Evolutionary conservation across 2,888 invertebrate species (phyloP).

Genomic region (Meganola albula): DNA sequence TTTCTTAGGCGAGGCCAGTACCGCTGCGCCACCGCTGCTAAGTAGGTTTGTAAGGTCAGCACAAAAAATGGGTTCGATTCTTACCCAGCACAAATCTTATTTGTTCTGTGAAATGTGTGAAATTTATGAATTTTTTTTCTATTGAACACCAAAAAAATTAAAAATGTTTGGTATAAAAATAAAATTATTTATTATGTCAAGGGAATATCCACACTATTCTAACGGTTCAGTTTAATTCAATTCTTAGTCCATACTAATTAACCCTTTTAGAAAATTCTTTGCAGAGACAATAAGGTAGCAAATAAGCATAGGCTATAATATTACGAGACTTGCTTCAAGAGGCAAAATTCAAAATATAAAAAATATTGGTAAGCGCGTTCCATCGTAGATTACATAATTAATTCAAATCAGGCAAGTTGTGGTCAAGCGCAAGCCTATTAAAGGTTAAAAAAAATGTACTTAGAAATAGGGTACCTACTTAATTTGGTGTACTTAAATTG

Average conservation of each 20-base stretch:
- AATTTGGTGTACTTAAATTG: too few relatives aligned
- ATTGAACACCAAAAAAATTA: background rate
- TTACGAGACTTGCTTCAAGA: constrained; percentile 23
- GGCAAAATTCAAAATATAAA: constrained; percentile 6
- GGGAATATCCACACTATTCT: constrained; percentile 35
- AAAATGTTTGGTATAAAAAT: background rate
- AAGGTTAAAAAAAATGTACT: too few relatives aligned
- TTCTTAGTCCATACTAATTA: constrained; percentile 67
- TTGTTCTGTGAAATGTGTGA: background rate
- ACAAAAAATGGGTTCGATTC: background rate
- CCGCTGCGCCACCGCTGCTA: too few relatives aligned
- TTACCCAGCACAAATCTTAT: background rate
- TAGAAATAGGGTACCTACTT: too few relatives aligned
- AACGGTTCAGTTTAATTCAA: constrained; percentile 57
- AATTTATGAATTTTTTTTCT: too few relatives aligned
- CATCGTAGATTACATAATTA: too few relatives aligned
- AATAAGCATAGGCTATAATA: constrained; percentile 46
- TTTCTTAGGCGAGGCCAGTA: too few relatives aligned
- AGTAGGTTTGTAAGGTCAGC: too few relatives aligned
- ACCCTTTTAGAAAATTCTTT: constrained; percentile 67
- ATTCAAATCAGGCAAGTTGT: too few relatives aligned
- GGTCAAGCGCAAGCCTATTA: too few relatives aligned
- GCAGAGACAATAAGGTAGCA: constrained; percentile 55
- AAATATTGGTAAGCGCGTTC: constrained; percentile 1
- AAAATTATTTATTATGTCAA: background rate